These are phyloP conservation scores for Selene dorsalis DNA, from an alignment of 2,797 vertebrate genomes.

Conservation along the genomic window DNA sequence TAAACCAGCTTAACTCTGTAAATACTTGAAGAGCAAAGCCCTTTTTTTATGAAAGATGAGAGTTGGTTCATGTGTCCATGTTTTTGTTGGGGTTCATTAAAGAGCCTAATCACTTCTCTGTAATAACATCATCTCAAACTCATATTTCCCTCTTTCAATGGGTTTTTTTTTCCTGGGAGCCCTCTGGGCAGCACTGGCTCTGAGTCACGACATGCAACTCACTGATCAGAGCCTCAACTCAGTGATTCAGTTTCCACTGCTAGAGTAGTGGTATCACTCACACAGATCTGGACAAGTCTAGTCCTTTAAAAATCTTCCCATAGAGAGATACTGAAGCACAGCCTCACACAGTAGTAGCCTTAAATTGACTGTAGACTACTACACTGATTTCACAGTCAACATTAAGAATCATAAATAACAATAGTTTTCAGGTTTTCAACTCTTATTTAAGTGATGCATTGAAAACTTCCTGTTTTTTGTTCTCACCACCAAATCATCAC, in stretches of 20 bases:
- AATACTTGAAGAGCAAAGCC: not conserved
- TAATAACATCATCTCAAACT: no score
- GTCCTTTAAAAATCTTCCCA: conserved; percentile 2
- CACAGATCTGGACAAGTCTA: not conserved
- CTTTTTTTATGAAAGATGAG: not conserved
- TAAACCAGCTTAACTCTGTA: not conserved
- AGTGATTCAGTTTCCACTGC: conserved; percentile 36
- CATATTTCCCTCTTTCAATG: no score
- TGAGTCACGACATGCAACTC: not conserved
- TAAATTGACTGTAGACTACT: not conserved
- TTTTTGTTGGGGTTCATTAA: conserved; percentile 15
- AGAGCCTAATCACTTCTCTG: conserved; percentile 17
- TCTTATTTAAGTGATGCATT: not conserved
- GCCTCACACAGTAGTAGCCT: not conserved
- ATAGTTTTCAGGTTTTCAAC: not conserved
- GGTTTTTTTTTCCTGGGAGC: no score
- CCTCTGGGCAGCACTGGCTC: conserved; percentile 2
- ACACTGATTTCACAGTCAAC: not conserved
- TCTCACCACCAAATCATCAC: not conserved
- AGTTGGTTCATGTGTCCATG: not conserved
- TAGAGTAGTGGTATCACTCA: conserved; percentile 9
- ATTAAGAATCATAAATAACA: not conserved
- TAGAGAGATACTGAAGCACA: conserved; percentile 8
- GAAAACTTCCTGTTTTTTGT: conserved; percentile 6
- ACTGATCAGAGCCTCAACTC: conserved; percentile 2